Percentiles rank a stretch among this genome's conserved stretches.
Evolutionary conservation across 2,113 vertebrate species (phyloP).

Genomic region (Alligator sinensis): DNA sequence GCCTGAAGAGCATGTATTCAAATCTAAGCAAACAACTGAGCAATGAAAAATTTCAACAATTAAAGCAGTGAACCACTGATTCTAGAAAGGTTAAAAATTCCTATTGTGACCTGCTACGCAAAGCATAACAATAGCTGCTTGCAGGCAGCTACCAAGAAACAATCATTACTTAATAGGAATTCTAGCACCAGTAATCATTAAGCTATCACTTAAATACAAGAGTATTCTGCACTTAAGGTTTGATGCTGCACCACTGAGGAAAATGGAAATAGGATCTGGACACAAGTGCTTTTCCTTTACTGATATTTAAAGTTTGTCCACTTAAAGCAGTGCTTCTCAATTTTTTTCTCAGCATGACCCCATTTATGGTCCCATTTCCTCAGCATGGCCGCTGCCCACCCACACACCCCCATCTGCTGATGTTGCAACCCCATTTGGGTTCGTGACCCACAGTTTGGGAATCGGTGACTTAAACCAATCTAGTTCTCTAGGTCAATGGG

Average conservation of each 20-base stretch:
- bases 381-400: no score
- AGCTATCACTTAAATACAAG: background rate
- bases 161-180: background rate
- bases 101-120: background rate
- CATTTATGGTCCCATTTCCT: no score
- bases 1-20: conserved; percentile 56
- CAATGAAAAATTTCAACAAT: background rate
- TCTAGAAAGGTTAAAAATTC: background rate
- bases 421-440: no score
- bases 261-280: fast-evolving
- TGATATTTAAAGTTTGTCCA: background rate
- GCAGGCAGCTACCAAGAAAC: conserved; percentile 48
- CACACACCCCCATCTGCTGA: no score
- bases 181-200: background rate
- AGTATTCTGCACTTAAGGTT: background rate
- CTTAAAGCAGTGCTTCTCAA: background rate
- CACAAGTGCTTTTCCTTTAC: background rate
- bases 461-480: background rate
- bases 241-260: fast-evolving
- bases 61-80: conserved; percentile 8
- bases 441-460: no score
- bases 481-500: background rate
- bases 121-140: background rate
- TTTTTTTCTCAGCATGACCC: background rate
- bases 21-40: conserved; percentile 37